Conservation (phyloP, 2,113 vertebrate species). For the Candoia aspera region DNA sequence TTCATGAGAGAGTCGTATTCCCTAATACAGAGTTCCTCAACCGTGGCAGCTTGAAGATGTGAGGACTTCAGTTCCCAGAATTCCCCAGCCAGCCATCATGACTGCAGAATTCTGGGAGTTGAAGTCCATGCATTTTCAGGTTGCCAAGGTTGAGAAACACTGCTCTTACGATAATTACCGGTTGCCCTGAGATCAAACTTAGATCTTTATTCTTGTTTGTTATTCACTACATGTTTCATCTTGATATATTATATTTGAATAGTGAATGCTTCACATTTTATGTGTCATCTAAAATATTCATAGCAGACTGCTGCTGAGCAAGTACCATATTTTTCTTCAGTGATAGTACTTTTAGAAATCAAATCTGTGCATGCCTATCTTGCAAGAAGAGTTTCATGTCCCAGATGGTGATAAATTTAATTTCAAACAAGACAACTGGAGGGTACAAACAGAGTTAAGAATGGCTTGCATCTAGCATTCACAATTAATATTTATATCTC, state of each 20-base stretch:
- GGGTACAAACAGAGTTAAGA: constrained; percentile 22
- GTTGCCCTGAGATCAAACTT: background rate
- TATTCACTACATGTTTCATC: background rate
- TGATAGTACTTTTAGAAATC: constrained; percentile 19
- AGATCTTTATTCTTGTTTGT: background rate
- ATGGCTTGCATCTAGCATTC: constrained; percentile 18
- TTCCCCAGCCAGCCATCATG: too few relatives aligned
- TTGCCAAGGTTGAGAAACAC: background rate
- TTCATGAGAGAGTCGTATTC: background rate
- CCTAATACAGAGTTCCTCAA: too few relatives aligned
- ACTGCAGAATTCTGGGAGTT: too few relatives aligned
- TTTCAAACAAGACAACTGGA: constrained; percentile 32
- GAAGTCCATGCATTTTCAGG: too few relatives aligned
- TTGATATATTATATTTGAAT: constrained; percentile 12
- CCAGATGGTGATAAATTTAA: constrained; percentile 41
- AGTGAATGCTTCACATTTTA: constrained; percentile 27
- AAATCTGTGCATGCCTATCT: constrained; percentile 10
- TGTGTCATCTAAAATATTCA: constrained; percentile 29
- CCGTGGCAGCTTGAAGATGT: too few relatives aligned
- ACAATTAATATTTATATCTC: constrained; percentile 32
- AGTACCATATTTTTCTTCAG: constrained; percentile 25
- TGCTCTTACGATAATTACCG: background rate
- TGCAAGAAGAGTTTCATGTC: constrained; percentile 13
- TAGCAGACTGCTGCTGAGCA: constrained; percentile 21
- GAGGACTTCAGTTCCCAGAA: too few relatives aligned